Percentiles rank a stretch among this genome's conserved stretches.
These are phyloP conservation scores for Lutraria rhynchaena DNA, from an alignment of 1,140 invertebrate species.

Conservation along the genomic window DNA sequence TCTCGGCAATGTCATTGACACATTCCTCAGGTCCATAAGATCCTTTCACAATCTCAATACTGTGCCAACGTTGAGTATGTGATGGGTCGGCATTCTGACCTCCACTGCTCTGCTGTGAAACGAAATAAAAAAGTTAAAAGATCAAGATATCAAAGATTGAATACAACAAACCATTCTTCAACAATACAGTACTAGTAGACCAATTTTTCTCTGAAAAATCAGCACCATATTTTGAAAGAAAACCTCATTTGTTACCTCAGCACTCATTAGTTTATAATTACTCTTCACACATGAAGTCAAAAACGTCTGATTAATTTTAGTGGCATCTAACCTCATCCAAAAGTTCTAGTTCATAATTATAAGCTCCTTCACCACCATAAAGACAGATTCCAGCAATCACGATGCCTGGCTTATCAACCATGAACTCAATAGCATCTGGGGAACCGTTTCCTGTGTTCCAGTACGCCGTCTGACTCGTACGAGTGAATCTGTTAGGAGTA, in stretches of 20 bases:
- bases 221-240: no score
- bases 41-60: constrained; percentile 88
- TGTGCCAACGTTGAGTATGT: constrained; percentile 86
- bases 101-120: constrained; percentile 64
- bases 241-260: no score
- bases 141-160: no score
- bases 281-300: no score
- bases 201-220: no score
- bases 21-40: constrained; percentile 90
- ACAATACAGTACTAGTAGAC: no score
- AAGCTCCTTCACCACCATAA: constrained; percentile 90
- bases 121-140: no score
- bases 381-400: constrained; percentile 94
- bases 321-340: constrained; percentile 89
- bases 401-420: constrained; percentile 94
- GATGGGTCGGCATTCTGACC: constrained; percentile 65
- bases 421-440: constrained; percentile 97
- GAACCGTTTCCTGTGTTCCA: constrained; percentile 99
- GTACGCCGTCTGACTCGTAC: constrained; percentile 92
- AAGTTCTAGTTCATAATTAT: constrained; percentile 93
- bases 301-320: no score
- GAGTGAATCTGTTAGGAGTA: constrained; percentile 94
- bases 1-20: constrained; percentile 88
- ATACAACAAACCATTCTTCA: no score
- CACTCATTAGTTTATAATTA: no score